Evolutionary conservation across 2,888 invertebrate genomes (phyloP), one percentile per base, ranked within the genome.

Genomic region (Leucoma salicis): DNA sequence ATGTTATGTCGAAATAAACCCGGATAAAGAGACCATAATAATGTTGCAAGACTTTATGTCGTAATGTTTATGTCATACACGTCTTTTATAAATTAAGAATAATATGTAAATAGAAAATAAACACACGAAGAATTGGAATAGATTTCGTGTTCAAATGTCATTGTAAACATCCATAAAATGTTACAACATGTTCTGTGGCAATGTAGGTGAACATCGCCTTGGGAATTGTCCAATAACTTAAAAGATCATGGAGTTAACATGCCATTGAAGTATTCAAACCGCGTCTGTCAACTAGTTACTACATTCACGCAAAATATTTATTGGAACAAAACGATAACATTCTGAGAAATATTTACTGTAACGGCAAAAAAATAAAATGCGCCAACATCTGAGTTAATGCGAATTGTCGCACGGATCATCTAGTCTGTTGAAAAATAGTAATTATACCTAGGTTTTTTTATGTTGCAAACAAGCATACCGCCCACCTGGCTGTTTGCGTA

Each of bases 191-290:
- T 35, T 12, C 15, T 14, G 35, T 31, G 25, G 28, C 27, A 34
- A 53, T 42, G 13, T 43, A 43, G 42, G 57, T 36, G 32, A 49
- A 14, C 15, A 34, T 28, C 34, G 42, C 34, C 29, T 53, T 57
- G 55, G 55, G 35, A 29, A 35, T 36, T 33, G 27, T 36, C 55
- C 53, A 56, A 42, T 42, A 43, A 39, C 21, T 41, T 1, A 42
- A 35, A 34, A 41, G 40, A 39, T 48, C 37, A 42, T 10, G 18
- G 13, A 18, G n/a, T n/a, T 18, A 28, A 16, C 28, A 36, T 18
- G 28, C 11, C 12, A 12, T 8, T 1, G n/a, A 3, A 8, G 21
- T 21, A 21, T 21, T 21, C 8, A 21, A 21, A 21, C 2, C 21
- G 8, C 6, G 21, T 21, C 8, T 21, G 3, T 21, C 8, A 2